Evolutionary conservation across 2,888 invertebrate genomes (phyloP), one percentile per base, ranked within the genome.

Genomic region (Priocnemis perturbator): DNA sequence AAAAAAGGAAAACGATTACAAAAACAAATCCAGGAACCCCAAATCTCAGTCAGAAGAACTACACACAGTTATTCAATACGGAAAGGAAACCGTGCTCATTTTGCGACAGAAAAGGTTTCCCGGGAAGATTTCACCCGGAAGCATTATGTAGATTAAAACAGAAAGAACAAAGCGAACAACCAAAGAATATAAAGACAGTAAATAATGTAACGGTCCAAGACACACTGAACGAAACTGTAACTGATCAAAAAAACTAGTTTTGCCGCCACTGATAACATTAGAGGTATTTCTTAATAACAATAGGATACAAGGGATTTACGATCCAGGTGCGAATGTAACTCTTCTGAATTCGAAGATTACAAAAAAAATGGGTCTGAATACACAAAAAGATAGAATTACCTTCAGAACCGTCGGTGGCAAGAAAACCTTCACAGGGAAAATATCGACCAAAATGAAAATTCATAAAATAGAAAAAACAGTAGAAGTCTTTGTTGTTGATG

Each of bases 291-390:
- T 66, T 4, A 60, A 72, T 52, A 44, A 58, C 63, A 67, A 53
- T 1, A n/a, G 3, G 19, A 67, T 61, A n/a, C 26, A 60, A 4
- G 71, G 30, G 15, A 17, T 71, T 37, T 72, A 72, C 52, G 74
- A 72, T n/a, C 64, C 72, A 44, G 69, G 67, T 0, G 62, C 71
- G 1, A 66, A 74, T 50, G 60, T 74, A 14, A 69, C 72, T 3
- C 21, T 69, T 48, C 64, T 69, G 17, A 74, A 69, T 62, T 63
- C 26, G 7, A 64, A 20, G 19, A 58, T 47, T 64, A 57, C 60
- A 64, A 37, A 53, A 70, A 67, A 50, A 60, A 26, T 26, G 26
- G 3, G 52, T 3, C 60, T 37, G 26, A 44, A 14, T 4, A 17
- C 17, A 47, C 2, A 17, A 11, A 47, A 47, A 47, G 47, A 47